Evolutionary conservation across 92 coral and sea anemone genomes (phyloP), one percentile per base, ranked within the genome.

Genomic region (Umimayanthus kanabou): DNA sequence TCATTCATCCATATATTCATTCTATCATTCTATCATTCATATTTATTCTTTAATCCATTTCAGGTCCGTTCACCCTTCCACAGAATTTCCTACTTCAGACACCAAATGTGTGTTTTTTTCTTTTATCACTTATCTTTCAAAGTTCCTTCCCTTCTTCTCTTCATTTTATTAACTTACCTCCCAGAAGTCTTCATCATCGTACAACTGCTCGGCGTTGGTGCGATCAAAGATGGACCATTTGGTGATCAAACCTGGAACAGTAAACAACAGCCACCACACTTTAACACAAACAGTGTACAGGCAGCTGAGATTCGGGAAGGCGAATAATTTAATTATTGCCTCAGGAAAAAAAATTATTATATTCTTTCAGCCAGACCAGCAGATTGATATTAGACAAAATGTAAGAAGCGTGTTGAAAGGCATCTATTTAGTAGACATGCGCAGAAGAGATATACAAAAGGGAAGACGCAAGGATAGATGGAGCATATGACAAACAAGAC

Each of bases 101-200:
- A 20, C 0, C n/a, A 61, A 61, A 26, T 61, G 69, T 14, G 26
- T 6, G 26, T 61, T 20, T 61, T 9, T 22, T 61, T 61, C n/a
- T 61, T 23, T 61, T 8, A 25, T 71, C n/a, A 1, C 40, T 26
- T 40, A 29, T 71, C 14, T 67, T 67, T 26, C 39, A 28, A 71
- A 9, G 4, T 13, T 26, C 40, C 20, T 29, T 33, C 40, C 76
- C 15, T 33, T 26, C 23, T 14, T 71, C 37, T 25, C 8, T 71
- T 18, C 11, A 9, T 25, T 14, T 28, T 71, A 1, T 22, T 40
- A 71, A 85, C 93, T 73, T 87, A 96, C 98, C 90, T 94, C 94
- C 92, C 94, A 96, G 92, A 76, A 94, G 77, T 94, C 98, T 28
- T 80, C 94, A 76, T 96, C 98, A 82, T 96, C 98, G 43, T 92